phyloP scores from a whole-genome alignment of 2,113 vertebrate genomes.

The Ailurus styani region DNA sequence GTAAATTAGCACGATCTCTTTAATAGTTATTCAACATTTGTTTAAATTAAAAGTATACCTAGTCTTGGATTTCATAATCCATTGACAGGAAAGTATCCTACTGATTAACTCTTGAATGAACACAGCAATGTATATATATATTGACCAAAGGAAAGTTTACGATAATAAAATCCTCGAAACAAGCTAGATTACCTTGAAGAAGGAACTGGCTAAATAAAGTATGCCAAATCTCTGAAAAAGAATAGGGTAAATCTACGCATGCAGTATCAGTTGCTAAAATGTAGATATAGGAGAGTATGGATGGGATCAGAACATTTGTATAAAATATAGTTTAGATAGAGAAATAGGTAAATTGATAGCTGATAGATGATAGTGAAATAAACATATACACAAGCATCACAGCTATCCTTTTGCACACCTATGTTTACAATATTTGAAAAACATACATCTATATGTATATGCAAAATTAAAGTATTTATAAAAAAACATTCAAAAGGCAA shows the following conservation, averaged over 20 bases:
- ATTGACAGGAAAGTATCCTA: neutral
- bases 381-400: neutral
- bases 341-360: neutral
- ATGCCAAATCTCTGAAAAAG: neutral
- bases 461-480: neutral
- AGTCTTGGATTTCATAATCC: neutral
- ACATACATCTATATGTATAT: neutral
- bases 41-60: neutral
- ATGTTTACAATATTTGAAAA: neutral
- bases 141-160: neutral
- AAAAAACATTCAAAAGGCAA: neutral
- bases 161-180: neutral
- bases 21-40: neutral
- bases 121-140: neutral
- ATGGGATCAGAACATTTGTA: neutral
- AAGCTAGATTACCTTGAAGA: neutral
- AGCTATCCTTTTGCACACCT: neutral
- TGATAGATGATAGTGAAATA: neutral
- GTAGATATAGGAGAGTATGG: neutral
- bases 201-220: neutral
- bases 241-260: neutral
- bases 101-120: neutral
- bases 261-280: neutral
- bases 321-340: neutral
- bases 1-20: neutral